Evolutionary conservation across 2,888 invertebrate species (phyloP), one percentile per base, ranked within the genome.

Genomic region (Cantharis nigra): DNA sequence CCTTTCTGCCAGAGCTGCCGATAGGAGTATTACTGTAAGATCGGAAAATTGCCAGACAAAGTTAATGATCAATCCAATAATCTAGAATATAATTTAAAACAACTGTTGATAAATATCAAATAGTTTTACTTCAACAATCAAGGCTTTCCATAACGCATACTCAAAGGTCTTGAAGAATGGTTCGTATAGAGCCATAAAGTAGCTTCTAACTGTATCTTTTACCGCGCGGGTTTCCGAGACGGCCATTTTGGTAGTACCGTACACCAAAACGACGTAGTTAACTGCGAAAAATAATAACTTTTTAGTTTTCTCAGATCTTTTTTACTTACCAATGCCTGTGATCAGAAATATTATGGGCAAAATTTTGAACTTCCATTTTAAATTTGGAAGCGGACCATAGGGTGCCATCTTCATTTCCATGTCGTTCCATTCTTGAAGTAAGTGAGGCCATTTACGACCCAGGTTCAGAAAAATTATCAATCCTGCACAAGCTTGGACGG

Each of bases 31-130:
- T 11, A 80, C 65, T 14, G 79, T 69, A 9, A 74, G 70, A 75
- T 80, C 75, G n/a, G 73, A 30, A 74, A 77, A 81, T 69, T 81
- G 81, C 81, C 81, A 81, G 9, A 71, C 63, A 63, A 77, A 77
- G 14, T 74, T 74, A 16, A 71, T 74, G 7, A 72, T 62, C 63
- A 80, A 14, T 26, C 33, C 64, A 67, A 75, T 62, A 74, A 76
- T 71, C 80, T 80, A 20, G 33, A 72, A 69, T 62, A 62, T 23
- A 74, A 3, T 65, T 14, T 7, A 1, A 16, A 28, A 20, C 23
- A 14, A 26, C 7, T 16, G 1, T 14, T 64, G 18, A 64, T 18
- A 72, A 26, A 3, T 23, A 16, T 14, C 30, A 7, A 69, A 69
- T 64, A 10, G 4, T 63, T 14, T 26, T 63, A 78, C 78, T 72